Conservation (phyloP, 2,888 invertebrate genomes). For the Ernsta delagoae region DNA sequence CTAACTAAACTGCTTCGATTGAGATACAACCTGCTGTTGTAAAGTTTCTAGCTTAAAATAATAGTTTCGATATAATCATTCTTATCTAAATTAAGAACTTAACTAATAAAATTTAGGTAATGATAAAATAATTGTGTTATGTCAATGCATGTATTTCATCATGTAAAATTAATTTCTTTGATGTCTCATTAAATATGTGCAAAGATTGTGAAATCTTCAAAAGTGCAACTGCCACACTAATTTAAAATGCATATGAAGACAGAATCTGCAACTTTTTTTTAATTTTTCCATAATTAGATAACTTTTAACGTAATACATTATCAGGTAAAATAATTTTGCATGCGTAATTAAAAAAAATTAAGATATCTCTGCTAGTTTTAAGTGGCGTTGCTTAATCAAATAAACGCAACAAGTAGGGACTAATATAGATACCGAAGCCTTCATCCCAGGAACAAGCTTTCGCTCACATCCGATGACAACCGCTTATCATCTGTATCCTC, state of each 20-base stretch:
- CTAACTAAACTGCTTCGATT: too few species aligned
- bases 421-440: background rate
- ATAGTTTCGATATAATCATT: too few species aligned
- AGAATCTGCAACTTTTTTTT: background rate
- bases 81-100: too few species aligned
- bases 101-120: background rate
- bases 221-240: conserved; percentile 14
- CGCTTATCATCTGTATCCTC: background rate
- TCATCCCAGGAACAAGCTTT: conserved; percentile 2
- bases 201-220: conserved; percentile 15
- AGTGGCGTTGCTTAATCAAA: too few species aligned
- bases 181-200: conserved; percentile 5
- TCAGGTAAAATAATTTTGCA: background rate
- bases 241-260: conserved; percentile 12
- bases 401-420: too few species aligned
- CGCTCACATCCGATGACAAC: conserved; percentile 1
- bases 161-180: background rate
- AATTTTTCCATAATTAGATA: conserved; percentile 18
- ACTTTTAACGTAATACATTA: conserved; percentile 5
- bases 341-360: too few species aligned
- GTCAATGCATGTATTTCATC: background rate
- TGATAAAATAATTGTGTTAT: background rate
- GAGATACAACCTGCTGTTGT: too few species aligned
- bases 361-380: too few species aligned
- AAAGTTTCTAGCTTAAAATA: too few species aligned